A percentile compares a stretch with the other conserved stretches of the same genome.
phyloP scores from a whole-genome alignment of 2,888 invertebrate genomes.

The Pseudoips prasinana region DNA sequence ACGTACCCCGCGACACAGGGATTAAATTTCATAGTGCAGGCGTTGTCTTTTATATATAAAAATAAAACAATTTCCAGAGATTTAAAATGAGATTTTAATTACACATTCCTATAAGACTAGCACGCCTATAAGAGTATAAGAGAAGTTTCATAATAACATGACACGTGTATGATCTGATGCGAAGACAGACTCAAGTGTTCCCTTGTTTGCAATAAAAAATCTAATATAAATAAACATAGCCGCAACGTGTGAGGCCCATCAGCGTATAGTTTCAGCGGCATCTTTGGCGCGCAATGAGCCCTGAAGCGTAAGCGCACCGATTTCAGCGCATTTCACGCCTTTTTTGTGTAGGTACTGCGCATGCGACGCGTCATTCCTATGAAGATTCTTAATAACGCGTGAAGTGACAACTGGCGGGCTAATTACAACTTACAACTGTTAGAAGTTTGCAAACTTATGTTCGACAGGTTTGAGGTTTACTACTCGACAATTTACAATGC shows the following conservation, averaged over 20 bases:
- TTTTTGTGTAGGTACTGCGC: slow-evolving; percentile 55
- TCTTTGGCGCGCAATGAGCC: slow-evolving; percentile 69
- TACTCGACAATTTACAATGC: no score
- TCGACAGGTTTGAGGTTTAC: not conserved
- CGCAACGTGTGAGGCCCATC: slow-evolving; percentile 73
- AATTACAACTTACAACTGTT: slow-evolving; percentile 53
- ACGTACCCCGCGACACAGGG: no score
- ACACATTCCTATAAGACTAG: no score
- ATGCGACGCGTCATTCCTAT: slow-evolving; percentile 46
- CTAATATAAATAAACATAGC: slow-evolving; percentile 23
- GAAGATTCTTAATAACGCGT: slow-evolving; percentile 63
- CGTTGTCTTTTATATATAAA: no score
- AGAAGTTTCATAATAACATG: no score
- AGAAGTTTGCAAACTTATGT: slow-evolving; percentile 29
- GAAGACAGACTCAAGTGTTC: slow-evolving; percentile 3
- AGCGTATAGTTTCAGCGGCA: slow-evolving; percentile 65
- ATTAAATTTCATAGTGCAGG: no score
- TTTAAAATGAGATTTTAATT: no score
- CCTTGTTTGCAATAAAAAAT: slow-evolving; percentile 17
- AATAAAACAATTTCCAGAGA: no score
- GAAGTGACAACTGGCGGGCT: slow-evolving; percentile 67
- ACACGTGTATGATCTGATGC: no score
- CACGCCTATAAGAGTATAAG: no score
- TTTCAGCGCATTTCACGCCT: slow-evolving; percentile 76
- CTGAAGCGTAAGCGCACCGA: slow-evolving; percentile 67